Base-by-base conservation (phyloP, 2,113 vertebrate species). In the Dicrurus megarhynchus region DNA sequence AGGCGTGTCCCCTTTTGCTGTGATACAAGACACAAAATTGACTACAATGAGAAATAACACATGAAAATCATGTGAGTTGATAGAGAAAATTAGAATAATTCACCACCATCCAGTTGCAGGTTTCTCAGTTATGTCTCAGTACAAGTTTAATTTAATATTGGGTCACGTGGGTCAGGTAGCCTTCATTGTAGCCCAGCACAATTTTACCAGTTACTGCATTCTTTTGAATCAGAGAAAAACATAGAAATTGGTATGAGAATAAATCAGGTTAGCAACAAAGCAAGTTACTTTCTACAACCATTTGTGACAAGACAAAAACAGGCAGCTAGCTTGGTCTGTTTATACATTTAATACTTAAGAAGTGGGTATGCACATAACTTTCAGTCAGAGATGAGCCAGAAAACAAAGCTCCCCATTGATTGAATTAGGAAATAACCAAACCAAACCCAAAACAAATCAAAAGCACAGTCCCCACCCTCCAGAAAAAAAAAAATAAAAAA, bases 381-480 rank as follows among this genome's bases (percentile, higher is more conserved):
- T 55, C n/a, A 80, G 28, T 47, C 55, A 73, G 26, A 75, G 44
- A 86, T 27, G 9, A 89, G n/a, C 11, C 35, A 69, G 33, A n/a
- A 71, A 53, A 44, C 30, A 41, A 56, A 82, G 37, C 10, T 56
- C 17, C 23, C 26, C 30, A 32, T 4, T 39, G 32, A 21, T 16
- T 52, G 16, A 75, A 90, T 42, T 44, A 52, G 16, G 41, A 32
- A 69, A 61, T 61, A 68, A 65, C 0, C 32, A 59, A 56, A 32
- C 7, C 23, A 61, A 63, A n/a, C 20, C 11, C 44, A 42, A 53
- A 30, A 10, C 19, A 44, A 47, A 53, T 8, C 5, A 11, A 75
- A 75, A 76, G 3, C 17, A 42, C 7, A 44, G 17, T 7, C 13
- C 22, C 3, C 20, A 20, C 1, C 2, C 2, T 11, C 26, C 11